Evolutionary conservation across 2,888 invertebrate genomes (phyloP), one percentile per base, ranked within the genome.

Genomic region (Abscondita cerata): DNA sequence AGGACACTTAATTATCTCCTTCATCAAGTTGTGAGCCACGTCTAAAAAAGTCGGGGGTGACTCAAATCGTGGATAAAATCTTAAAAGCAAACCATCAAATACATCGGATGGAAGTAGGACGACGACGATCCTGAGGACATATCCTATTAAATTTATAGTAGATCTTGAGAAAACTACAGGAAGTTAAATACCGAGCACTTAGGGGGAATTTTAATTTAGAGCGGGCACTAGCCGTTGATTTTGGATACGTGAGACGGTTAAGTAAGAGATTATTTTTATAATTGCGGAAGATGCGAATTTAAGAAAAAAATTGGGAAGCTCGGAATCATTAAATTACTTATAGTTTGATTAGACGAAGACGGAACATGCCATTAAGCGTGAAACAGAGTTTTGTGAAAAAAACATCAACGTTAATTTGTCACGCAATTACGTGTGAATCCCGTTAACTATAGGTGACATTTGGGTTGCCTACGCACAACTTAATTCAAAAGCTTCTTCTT

Each of bases 21-120:
- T 73, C 71, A 73, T 73, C 72, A 74, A 71, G 67, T 71, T 69
- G 68, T 65, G 60, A 70, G 68, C 72, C 73, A 72, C 72, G 72
- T 71, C 71, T 53, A 68, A 66, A 64, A 65, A 68, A 64, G 64
- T 69, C 55, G 47, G 60, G 58, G 63, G 40, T 18, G 31, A 44
- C 61, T 64, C 59, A 60, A 69, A 65, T 65, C 62, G 68, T 63
- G 68, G 64, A 52, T 53, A 51, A 66, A 65, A 65, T 65, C 65
- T 65, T 56, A 61, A 64, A 56, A 25, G 33, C 19, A 15, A 48
- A 54, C 58, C 31, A 41, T 16, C 18, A 41, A 52, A 60, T 57
- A 53, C 48, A 52, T 52, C 50, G 48, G 15, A 20, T 33, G 16
- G 33, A 36, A 44, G 44, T 16, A 15, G 44, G 18, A 44, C 46